Evolutionary conservation across 2,797 vertebrate species (phyloP).

Genomic region (Paramormyrops hopkinsi): DNA sequence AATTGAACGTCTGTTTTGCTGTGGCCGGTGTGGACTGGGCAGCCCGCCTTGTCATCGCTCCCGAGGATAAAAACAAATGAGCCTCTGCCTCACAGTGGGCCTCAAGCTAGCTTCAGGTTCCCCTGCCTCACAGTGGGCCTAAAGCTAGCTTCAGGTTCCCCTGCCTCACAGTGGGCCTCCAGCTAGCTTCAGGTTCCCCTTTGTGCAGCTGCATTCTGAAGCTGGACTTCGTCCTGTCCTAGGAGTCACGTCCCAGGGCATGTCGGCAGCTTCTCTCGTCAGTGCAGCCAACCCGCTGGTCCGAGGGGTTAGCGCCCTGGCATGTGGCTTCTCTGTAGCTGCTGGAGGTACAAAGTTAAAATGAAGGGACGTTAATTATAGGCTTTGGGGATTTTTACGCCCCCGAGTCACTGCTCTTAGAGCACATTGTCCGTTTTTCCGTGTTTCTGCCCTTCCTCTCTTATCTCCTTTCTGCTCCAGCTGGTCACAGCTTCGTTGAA

Average conservation of each 20-base stretch:
- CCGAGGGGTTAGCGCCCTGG: not conserved
- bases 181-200: not conserved
- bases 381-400: not conserved
- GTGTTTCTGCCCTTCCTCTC: not conserved
- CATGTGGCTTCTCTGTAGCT: not conserved
- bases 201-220: not conserved
- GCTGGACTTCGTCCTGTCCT: not conserved
- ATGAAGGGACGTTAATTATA: not conserved
- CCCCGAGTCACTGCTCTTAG: not conserved
- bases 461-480: not conserved
- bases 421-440: not conserved
- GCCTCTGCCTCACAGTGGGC: not conserved
- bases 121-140: not conserved
- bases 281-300: not conserved
- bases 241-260: not conserved
- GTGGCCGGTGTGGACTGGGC: slow-evolving; percentile 36
- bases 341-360: not conserved
- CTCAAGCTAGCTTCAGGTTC: not conserved
- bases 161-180: not conserved
- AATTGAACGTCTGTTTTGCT: slow-evolving; percentile 35
- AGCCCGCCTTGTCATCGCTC: slow-evolving; percentile 33
- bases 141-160: not conserved
- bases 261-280: not conserved
- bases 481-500: not conserved
- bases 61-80: slow-evolving; percentile 18